Conservation (phyloP, 2,797 vertebrate species). For the Acomys russatus region DNA sequence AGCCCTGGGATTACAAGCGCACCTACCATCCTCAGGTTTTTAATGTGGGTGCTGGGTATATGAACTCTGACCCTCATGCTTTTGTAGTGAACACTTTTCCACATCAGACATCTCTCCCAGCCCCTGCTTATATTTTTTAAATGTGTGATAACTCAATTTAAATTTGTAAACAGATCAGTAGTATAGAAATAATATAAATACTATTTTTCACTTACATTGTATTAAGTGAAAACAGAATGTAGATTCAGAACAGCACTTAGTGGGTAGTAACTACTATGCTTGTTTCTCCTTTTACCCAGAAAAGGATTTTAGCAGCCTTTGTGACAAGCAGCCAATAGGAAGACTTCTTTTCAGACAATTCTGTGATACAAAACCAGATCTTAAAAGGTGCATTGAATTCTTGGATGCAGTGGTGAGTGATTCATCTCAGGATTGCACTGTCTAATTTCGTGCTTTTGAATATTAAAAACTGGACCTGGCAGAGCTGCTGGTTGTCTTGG, state of each 20-base stretch:
- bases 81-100: neutral
- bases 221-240: neutral
- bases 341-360: slow-evolving; percentile 96
- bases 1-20: neutral
- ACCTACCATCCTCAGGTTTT: neutral
- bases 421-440: neutral
- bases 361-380: slow-evolving; percentile 93
- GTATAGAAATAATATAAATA: neutral
- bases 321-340: slow-evolving; percentile 96
- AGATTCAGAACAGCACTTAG: neutral
- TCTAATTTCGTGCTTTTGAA: neutral
- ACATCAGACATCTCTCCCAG: neutral
- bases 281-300: slow-evolving; percentile 86
- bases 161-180: neutral
- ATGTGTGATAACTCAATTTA: neutral
- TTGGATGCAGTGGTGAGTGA: slow-evolving; percentile 94
- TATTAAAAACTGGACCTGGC: neutral
- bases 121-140: neutral
- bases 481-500: neutral
- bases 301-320: slow-evolving; percentile 94
- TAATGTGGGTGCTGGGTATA: neutral
- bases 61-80: neutral
- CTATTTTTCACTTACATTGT: neutral
- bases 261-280: slow-evolving; percentile 16
- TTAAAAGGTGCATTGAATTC: slow-evolving; percentile 94